Percentiles rank a stretch among this genome's conserved stretches.
Evolutionary conservation across 2,797 vertebrate species (phyloP).

Genomic region (Benthosema pterotum): DNA sequence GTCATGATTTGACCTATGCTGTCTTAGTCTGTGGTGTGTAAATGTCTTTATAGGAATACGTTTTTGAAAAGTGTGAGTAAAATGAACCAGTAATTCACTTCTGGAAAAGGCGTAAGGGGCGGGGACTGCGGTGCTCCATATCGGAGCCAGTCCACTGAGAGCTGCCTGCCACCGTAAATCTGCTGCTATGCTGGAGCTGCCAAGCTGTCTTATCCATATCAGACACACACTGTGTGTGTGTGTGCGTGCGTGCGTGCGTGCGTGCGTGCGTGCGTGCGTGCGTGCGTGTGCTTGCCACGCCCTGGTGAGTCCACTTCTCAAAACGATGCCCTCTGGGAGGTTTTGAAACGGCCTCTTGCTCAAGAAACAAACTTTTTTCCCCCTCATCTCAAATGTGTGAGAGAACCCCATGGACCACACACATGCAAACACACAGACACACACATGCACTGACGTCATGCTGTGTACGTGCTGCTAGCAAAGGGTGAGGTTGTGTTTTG

Average conservation of each 20-base stretch:
- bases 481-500: too few species aligned
- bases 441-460: slow-evolving; percentile 38
- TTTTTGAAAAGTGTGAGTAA: too few species aligned
- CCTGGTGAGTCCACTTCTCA: slow-evolving; percentile 72
- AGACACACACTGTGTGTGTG: too few species aligned
- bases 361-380: slow-evolving; percentile 55
- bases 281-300: slow-evolving; percentile 75
- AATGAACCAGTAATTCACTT: too few species aligned
- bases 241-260: too few species aligned
- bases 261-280: too few species aligned
- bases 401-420: slow-evolving; percentile 8
- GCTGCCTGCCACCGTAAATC: slow-evolving; percentile 74
- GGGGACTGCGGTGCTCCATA: too few species aligned
- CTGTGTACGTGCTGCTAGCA: slow-evolving; percentile 27
- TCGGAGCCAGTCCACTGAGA: slow-evolving; percentile 63
- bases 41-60: too few species aligned
- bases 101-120: too few species aligned
- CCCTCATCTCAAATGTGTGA: not conserved
- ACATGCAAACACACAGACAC: too few species aligned
- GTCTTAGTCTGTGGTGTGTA: too few species aligned
- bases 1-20: too few species aligned
- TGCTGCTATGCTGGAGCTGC: slow-evolving; percentile 70
- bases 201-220: slow-evolving; percentile 72
- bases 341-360: slow-evolving; percentile 31
- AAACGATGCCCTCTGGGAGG: slow-evolving; percentile 67